Base-by-base conservation (phyloP, 2,888 invertebrate genomes). In the Drosophila tanythrix region DNA sequence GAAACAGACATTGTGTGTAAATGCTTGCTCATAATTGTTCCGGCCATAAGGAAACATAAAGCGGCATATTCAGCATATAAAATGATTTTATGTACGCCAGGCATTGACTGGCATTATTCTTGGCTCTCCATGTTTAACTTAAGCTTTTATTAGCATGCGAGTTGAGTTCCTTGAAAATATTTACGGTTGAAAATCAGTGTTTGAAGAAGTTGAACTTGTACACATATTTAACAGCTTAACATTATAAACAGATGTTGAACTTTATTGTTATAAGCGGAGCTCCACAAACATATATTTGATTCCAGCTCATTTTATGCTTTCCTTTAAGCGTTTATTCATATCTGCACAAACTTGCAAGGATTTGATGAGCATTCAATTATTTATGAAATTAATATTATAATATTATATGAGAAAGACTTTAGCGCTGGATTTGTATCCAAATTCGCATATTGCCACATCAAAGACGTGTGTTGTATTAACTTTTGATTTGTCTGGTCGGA, bases 11-110 rank as follows among this genome's bases (percentile, higher is more conserved):
- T 38, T 27, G 53, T 61, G 31, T 56, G 27, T 27, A 61, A 58
- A 73, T 65, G 35, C 57, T 13, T 29, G 46, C n/a, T 31, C 59
- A 76, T 80, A 62, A 76, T 76, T 69, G 70, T 43, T 53, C 25
- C 46, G 59, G 58, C 33, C 51, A 68, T 60, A 63, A 74, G 68
- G 52, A 74, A 68, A 70, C 38, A 38, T 61, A 51, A 27, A 18
- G 29, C 55, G 36, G 38, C 59, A 59, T 56, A 46, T 50, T 55
- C 48, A 51, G 72, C 38, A 27, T 48, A 48, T 48, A n/a, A 53
- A 73, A 71, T 71, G 18, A 64, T 64, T 43, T 58, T 52, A 60
- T 48, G 13, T 25, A 43, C 50, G 11, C 21, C 35, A 18, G 18
- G 25, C 18, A 25, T 31, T 11, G 36, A 8, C 27, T 36, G 15